Conservation (phyloP, 1,140 invertebrate species). For the Leptoteleia sp. region DNA sequence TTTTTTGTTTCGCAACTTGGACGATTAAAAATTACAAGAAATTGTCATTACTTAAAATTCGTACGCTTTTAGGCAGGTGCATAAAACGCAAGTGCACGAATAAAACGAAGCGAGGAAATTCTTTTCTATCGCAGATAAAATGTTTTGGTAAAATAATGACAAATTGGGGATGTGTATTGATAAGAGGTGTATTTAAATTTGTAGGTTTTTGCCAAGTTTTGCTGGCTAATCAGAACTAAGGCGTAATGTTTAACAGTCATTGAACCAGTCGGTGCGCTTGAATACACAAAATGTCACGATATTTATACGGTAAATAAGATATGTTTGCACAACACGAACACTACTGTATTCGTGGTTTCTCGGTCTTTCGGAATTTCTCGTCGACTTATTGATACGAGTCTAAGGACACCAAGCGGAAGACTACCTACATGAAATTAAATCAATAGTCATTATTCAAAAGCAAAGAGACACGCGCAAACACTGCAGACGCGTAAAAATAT, state of each 20-base stretch:
- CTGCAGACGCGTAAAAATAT: constrained; percentile 39
- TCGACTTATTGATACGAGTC: constrained; percentile 54
- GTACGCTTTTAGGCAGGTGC: too few species aligned
- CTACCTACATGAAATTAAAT: constrained; percentile 61
- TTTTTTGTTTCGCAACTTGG: too few species aligned
- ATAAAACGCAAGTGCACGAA: too few species aligned
- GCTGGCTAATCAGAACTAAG: constrained; percentile 42
- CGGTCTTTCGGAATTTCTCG: constrained; percentile 50
- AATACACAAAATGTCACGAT: constrained; percentile 60
- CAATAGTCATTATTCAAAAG: constrained; percentile 63
- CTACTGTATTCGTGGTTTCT: constrained; percentile 55
- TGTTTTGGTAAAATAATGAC: too few species aligned
- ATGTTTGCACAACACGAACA: constrained; percentile 61
- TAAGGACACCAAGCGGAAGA: constrained; percentile 38
- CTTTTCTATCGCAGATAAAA: too few species aligned
- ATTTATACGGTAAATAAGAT: constrained; percentile 63
- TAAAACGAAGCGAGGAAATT: too few species aligned
- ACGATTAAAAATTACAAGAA: too few species aligned
- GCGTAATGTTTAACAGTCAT: constrained; percentile 59
- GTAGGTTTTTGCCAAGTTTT: constrained; percentile 3
- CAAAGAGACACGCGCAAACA: constrained; percentile 45
- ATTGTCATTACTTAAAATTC: too few species aligned
- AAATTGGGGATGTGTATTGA: too few species aligned
- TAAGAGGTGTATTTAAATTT: constrained; percentile 9
- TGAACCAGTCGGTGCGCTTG: constrained; percentile 59